Evolutionary conservation across 2,113 vertebrate genomes (phyloP).

Genomic region (Electrona antarctica): DNA sequence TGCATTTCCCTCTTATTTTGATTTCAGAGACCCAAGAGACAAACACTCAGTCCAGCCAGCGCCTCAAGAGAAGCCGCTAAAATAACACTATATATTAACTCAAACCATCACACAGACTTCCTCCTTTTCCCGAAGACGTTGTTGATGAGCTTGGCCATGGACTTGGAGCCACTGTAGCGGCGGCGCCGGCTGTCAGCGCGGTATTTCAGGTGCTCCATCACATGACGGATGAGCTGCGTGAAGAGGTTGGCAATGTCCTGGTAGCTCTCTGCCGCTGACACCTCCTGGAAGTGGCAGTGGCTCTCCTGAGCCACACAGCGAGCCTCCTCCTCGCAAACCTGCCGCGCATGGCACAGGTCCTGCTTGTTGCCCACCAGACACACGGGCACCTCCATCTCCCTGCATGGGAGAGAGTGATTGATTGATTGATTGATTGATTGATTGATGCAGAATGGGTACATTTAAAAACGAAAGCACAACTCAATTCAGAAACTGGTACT

Average conservation of each 20-base stretch:
- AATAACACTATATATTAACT: background rate
- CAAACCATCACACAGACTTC: slow-evolving; percentile 74
- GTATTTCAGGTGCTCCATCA: slow-evolving; percentile 77
- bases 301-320: slow-evolving; percentile 72
- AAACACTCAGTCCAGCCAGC: slow-evolving; percentile 7
- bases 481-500: too few species aligned
- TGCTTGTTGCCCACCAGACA: slow-evolving; percentile 82
- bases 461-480: too few species aligned
- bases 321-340: slow-evolving; percentile 79
- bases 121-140: slow-evolving; percentile 82
- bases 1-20: slow-evolving; percentile 1
- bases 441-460: too few species aligned
- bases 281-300: slow-evolving; percentile 78
- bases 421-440: too few species aligned
- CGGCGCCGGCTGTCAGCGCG: slow-evolving; percentile 63
- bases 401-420: slow-evolving; percentile 27
- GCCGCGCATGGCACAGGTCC: slow-evolving; percentile 78
- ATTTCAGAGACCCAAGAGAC: background rate
- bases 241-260: slow-evolving; percentile 79
- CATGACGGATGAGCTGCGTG: slow-evolving; percentile 75
- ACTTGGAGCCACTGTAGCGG: slow-evolving; percentile 81
- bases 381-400: slow-evolving; percentile 71
- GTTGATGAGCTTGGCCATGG: slow-evolving; percentile 82
- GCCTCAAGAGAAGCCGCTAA: background rate
- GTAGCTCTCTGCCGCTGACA: slow-evolving; percentile 80